These are phyloP conservation scores for Dendronephthya gigantea DNA, from an alignment of 64 coral and sea anemone species.

Conservation along the genomic window DNA sequence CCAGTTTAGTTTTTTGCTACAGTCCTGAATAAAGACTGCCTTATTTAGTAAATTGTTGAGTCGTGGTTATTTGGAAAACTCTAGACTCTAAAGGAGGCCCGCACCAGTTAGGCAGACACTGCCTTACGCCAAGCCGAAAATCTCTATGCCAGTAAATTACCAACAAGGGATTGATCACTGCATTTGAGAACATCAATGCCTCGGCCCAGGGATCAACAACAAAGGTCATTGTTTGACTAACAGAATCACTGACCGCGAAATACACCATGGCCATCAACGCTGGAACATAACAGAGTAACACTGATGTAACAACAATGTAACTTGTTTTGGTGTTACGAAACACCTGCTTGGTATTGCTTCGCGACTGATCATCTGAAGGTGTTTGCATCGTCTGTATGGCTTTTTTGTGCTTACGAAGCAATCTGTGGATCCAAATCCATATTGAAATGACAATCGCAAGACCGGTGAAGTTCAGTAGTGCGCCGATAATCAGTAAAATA, in stretches of 20 bases:
- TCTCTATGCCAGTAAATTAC: not conserved
- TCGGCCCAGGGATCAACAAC: not conserved
- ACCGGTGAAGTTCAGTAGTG: not conserved
- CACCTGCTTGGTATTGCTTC: not conserved
- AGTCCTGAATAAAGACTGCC: too few species aligned
- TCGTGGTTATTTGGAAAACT: too few species aligned
- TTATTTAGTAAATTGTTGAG: too few species aligned
- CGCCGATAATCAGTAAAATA: not conserved
- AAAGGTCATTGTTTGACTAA: not conserved
- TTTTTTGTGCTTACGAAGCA: not conserved
- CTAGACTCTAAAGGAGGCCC: not conserved
- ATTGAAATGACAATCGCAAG: not conserved
- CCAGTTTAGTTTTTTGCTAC: too few species aligned
- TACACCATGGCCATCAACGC: not conserved
- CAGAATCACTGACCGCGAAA: not conserved
- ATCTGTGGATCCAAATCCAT: conserved; percentile 4
- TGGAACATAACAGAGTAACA: not conserved
- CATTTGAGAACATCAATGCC: not conserved
- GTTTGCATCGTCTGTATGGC: not conserved
- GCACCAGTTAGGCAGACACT: not conserved
- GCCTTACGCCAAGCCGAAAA: not conserved
- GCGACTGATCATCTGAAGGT: not conserved
- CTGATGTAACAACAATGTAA: not conserved
- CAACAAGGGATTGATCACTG: not conserved
- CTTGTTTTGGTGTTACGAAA: not conserved